These are phyloP conservation scores for Neosalanx taihuensis DNA, from an alignment of 2,797 vertebrate genomes.

Conservation along the genomic window DNA sequence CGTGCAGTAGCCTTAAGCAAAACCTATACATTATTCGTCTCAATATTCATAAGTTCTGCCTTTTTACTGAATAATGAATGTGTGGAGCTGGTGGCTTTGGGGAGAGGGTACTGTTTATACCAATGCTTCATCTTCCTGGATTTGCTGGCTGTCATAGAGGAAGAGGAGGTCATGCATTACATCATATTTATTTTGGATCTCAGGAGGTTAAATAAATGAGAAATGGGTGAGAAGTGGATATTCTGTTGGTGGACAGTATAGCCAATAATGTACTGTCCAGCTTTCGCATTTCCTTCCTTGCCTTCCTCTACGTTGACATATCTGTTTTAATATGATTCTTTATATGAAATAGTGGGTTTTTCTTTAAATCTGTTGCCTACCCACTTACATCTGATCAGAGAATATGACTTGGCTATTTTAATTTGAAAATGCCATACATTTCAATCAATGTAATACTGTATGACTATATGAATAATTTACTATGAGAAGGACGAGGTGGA, in stretches of 20 bases:
- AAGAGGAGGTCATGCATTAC: conserved; percentile 24
- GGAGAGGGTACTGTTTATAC: conserved; percentile 24
- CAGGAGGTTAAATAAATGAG: conserved; percentile 12
- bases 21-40: conserved; percentile 69
- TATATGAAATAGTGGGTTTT: background rate
- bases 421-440: too few species aligned
- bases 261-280: background rate
- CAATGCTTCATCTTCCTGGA: conserved; percentile 18
- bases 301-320: background rate
- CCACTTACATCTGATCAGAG: background rate
- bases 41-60: conserved; percentile 61
- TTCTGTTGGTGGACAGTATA: background rate
- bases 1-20: conserved; percentile 59
- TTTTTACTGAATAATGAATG: conserved; percentile 60
- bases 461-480: too few species aligned
- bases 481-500: too few species aligned
- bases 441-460: too few species aligned
- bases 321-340: background rate
- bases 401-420: background rate
- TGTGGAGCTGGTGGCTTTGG: conserved; percentile 33
- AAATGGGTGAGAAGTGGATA: conserved; percentile 8
- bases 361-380: background rate
- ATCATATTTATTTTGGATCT: background rate
- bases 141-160: conserved; percentile 25
- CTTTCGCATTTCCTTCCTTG: too few species aligned